Conservation (phyloP, 2,113 vertebrate genomes). For the Oxygymnocypris stewartii region DNA sequence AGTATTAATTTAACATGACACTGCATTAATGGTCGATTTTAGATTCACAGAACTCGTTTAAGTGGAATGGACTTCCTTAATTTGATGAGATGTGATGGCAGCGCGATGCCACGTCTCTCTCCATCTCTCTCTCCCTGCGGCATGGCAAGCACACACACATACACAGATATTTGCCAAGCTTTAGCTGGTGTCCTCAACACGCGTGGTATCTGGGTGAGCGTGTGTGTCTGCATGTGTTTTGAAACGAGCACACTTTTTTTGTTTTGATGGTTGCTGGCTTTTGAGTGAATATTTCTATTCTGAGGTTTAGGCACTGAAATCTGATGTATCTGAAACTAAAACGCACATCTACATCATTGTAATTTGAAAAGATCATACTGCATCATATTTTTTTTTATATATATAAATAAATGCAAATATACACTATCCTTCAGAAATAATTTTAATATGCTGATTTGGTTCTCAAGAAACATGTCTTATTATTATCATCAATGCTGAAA, state of each 20-base stretch:
- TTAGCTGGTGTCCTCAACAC: slow-evolving; percentile 35
- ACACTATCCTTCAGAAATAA: background rate
- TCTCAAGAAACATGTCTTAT: background rate
- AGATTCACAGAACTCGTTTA: slow-evolving; percentile 82
- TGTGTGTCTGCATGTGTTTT: slow-evolving; percentile 35
- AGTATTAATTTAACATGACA: slow-evolving; percentile 76
- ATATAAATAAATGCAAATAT: background rate
- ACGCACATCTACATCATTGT: background rate
- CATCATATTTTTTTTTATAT: background rate
- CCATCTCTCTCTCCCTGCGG: slow-evolving; percentile 56
- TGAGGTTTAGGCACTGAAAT: slow-evolving; percentile 80
- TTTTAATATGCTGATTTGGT: background rate
- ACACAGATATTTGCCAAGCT: background rate
- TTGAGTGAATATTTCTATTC: slow-evolving; percentile 78
- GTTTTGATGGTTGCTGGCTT: background rate
- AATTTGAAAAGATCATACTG: background rate
- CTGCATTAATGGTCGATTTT: slow-evolving; percentile 78
- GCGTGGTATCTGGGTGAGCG: slow-evolving; percentile 28
- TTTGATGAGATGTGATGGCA: slow-evolving; percentile 78
- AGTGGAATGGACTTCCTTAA: slow-evolving; percentile 77
- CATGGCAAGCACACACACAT: slow-evolving; percentile 39
- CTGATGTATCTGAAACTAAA: slow-evolving; percentile 81
- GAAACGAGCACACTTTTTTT: slow-evolving; percentile 68
- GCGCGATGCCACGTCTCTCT: slow-evolving; percentile 76
- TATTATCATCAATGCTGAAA: background rate